These are phyloP conservation scores for Corythoichthys intestinalis DNA, from an alignment of 2,113 vertebrate species.

Conservation along the genomic window DNA sequence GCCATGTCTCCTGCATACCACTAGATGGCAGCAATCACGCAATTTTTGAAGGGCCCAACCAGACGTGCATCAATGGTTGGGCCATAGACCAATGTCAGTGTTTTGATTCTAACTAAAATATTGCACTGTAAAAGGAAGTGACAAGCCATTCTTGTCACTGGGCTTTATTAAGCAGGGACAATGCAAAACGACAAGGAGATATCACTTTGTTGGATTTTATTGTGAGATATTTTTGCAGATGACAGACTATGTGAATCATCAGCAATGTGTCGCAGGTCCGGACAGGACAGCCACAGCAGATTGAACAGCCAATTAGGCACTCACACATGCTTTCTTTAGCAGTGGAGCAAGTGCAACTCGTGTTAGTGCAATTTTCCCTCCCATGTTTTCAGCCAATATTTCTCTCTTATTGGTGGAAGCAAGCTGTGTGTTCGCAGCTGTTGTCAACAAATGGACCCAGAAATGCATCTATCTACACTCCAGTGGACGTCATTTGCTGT, in stretches of 20 bases:
- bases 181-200: neutral
- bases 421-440: conserved; percentile 4
- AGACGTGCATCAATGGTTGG: neutral
- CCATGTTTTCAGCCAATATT: conserved; percentile 1
- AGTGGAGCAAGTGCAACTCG: neutral
- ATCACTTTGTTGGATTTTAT: neutral
- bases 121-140: neutral
- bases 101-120: neutral
- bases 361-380: neutral
- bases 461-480: conserved; percentile 8
- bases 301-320: conserved; percentile 22
- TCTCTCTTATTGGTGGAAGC: conserved; percentile 4
- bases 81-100: neutral
- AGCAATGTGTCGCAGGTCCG: conserved; percentile 17
- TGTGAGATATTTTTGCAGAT: conserved; percentile 10
- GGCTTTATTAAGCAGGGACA: neutral
- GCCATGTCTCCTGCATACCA: conserved; percentile 16
- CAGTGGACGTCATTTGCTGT: neutral
- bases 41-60: neutral
- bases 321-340: conserved; percentile 10
- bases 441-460: conserved; percentile 3
- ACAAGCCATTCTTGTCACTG: neutral
- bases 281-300: conserved; percentile 9
- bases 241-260: neutral
- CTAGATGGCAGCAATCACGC: conserved; percentile 64